Percentiles rank a stretch among this genome's conserved stretches.
Conservation (phyloP, 1,140 invertebrate genomes). For the Solenopsis fugax region DNA sequence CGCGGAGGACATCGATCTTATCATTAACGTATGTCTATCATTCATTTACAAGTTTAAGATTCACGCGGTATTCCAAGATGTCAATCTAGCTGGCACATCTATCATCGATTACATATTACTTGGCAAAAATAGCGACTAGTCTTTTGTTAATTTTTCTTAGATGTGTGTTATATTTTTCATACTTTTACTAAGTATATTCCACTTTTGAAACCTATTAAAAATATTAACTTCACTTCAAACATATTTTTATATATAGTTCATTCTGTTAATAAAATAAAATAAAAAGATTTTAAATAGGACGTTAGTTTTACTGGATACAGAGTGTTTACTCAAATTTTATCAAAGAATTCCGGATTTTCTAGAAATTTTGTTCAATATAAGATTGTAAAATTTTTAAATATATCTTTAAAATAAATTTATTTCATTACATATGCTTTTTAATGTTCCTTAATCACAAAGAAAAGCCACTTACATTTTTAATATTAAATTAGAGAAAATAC, state of each 20-base stretch:
- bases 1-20: slow-evolving; percentile 15
- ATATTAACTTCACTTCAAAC: background rate
- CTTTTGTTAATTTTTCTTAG: background rate
- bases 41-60: slow-evolving; percentile 30
- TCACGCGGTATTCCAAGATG: background rate
- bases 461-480: no score
- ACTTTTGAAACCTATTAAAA: background rate
- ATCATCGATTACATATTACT: background rate
- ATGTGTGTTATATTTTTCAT: background rate
- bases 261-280: background rate
- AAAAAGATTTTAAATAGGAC: background rate
- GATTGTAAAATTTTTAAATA: no score
- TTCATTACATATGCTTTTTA: no score
- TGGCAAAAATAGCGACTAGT: background rate
- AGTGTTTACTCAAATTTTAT: no score
- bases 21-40: slow-evolving; percentile 36
- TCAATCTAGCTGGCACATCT: background rate
- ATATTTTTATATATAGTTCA: background rate
- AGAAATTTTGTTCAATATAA: no score
- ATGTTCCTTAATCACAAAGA: no score
- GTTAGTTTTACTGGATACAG: background rate
- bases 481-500: no score
- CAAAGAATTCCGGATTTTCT: no score
- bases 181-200: background rate
- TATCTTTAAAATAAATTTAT: no score